Conservation (phyloP, 2,797 vertebrate genomes). For the Hemibagrus guttatus region DNA sequence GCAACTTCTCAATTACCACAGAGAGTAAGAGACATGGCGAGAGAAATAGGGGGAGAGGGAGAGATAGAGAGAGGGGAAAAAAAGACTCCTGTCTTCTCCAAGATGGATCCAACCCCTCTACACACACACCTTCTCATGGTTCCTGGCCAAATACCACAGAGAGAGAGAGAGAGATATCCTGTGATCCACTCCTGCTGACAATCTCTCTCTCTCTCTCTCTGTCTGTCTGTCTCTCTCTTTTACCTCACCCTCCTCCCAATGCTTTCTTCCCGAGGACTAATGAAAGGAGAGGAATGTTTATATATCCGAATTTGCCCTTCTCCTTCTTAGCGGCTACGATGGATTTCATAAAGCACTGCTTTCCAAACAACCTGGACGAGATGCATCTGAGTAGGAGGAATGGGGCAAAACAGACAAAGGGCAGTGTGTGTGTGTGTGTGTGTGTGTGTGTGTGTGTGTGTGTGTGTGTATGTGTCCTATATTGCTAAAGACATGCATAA, state of each 20-base stretch:
- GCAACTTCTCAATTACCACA: conserved; percentile 68
- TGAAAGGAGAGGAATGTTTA: conserved; percentile 51
- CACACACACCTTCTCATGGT: conserved; percentile 48
- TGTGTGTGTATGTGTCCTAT: background rate
- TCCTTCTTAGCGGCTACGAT: conserved; percentile 34
- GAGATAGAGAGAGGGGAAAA: conserved; percentile 19
- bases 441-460: conserved; percentile 3
- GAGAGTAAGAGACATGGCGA: conserved; percentile 68
- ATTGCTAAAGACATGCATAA: conserved; percentile 25
- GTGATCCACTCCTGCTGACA: background rate
- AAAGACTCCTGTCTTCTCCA: conserved; percentile 49
- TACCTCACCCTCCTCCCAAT: conserved; percentile 30
- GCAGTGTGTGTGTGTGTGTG: conserved; percentile 18
- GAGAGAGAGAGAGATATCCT: conserved; percentile 10
- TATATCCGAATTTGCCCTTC: conserved; percentile 35
- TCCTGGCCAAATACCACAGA: conserved; percentile 48
- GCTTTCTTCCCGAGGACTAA: conserved; percentile 41
- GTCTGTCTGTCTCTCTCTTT: conserved; percentile 21
- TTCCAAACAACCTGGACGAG: conserved; percentile 35
- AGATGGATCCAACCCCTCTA: conserved; percentile 47
- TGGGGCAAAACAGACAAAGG: conserved; percentile 29
- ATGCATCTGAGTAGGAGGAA: conserved; percentile 30
- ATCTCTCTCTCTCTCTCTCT: conserved; percentile 6
- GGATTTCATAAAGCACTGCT: conserved; percentile 43
- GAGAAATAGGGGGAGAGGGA: conserved; percentile 43